These are phyloP conservation scores for Pantherophis alleghaniensis DNA, from an alignment of 2,797 vertebrate species.

Conservation along the genomic window DNA sequence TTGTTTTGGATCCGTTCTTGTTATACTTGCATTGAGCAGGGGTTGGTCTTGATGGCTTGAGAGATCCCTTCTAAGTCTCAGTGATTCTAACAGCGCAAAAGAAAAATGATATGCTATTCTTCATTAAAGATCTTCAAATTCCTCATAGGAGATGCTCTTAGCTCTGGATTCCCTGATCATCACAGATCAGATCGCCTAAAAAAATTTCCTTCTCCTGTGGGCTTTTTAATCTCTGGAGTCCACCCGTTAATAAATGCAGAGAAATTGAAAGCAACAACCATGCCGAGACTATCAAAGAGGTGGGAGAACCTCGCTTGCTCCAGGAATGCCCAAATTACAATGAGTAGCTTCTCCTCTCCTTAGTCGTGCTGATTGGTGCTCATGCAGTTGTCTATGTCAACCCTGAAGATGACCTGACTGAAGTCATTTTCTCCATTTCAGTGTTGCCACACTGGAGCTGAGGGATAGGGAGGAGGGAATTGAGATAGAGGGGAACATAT, in stretches of 20 bases:
- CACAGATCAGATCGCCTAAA: neutral
- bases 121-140: neutral
- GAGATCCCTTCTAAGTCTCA: neutral
- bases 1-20: neutral
- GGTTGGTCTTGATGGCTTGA: neutral
- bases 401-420: too few relatives aligned
- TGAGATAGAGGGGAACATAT: too few relatives aligned
- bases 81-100: neutral
- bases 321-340: neutral
- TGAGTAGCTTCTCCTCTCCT: neutral
- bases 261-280: neutral
- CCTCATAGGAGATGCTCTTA: neutral
- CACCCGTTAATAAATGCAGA: neutral
- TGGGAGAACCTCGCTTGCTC: neutral
- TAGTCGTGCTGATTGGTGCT: neutral
- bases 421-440: too few relatives aligned
- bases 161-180: neutral
- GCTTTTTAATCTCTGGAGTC: neutral
- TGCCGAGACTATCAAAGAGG: neutral
- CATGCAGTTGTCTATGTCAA: neutral
- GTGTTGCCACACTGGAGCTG: too few relatives aligned
- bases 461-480: too few relatives aligned
- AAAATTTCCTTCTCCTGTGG: neutral
- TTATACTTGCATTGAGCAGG: neutral
- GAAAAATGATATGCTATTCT: neutral